Base-by-base conservation (phyloP, 2,888 invertebrate species). In the Tiliacea citrago region DNA sequence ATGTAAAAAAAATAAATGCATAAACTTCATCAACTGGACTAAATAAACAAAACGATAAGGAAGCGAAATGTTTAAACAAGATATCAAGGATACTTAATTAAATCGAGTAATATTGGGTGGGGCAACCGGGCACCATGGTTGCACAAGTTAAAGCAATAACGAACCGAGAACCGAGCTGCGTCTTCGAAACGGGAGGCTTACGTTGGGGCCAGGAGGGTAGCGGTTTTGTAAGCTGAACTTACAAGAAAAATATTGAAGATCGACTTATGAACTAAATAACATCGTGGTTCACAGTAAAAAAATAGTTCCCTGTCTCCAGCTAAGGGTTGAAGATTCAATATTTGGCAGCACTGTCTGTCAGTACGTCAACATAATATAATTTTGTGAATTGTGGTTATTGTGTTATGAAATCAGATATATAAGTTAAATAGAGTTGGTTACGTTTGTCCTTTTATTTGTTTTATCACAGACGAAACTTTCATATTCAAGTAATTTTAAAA, bases 121-220 rank as follows among this genome's bases (percentile, higher is more conserved):
- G 29, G 77, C 68, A 66, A 73, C 75, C 60, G 47, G 58, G 75
- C 75, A 77, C 69, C 72, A 74, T 61, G 77, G 84, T 55, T 73
- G 70, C 58, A 70, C 53, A 86, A 86, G 79, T 86, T 86, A 35
- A 35, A 35, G 77, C 75, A 84, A 80, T 86, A 86, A 79, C 82
- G 72, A 65, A 71, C 75, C 24, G 81, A 74, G 67, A 73, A 58
- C 66, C 45, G 53, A 66, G 75, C 73, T 75, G 69, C 60, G 79
- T 77, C 85, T 85, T 86, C 51, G 13, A 29, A 80, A 68, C 58
- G n/a, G 29, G 58, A 68, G 75, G 57, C 68, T 71, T 76, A 51
- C 10, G 29, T 18, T 68, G 29, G 51, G 55, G 82, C 82, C 29
- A 61, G 8, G n/a, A 71, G 2, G 21, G 2, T 0, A 45, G 77